These are phyloP conservation scores for Gila robusta DNA, from an alignment of 2,797 vertebrate species.

Conservation along the genomic window DNA sequence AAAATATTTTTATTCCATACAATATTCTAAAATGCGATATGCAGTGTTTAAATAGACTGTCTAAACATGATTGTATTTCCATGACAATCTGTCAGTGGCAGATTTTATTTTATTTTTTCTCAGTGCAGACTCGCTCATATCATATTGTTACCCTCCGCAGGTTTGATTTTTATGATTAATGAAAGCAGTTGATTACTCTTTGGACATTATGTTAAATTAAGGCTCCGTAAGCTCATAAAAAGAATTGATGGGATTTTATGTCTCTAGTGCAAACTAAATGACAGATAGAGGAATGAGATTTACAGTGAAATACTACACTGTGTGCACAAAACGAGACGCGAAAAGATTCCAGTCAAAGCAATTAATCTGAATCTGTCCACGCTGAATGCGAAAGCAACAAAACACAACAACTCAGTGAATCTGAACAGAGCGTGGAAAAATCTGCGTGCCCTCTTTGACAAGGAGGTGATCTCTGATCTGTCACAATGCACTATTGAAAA, in stretches of 20 bases:
- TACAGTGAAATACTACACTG: not conserved
- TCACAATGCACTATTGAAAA: not conserved
- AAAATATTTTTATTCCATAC: not conserved
- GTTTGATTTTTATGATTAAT: slow-evolving; percentile 59
- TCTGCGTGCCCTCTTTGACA: not conserved
- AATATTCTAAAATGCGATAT: not conserved
- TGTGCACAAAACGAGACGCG: not conserved
- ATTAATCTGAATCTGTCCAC: not conserved
- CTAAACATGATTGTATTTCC: not conserved
- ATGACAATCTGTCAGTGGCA: slow-evolving; percentile 8
- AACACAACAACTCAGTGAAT: not conserved
- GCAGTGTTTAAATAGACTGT: not conserved
- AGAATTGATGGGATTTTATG: slow-evolving; percentile 39
- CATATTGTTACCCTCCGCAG: not conserved
- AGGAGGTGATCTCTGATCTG: not conserved
- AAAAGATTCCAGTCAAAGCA: not conserved
- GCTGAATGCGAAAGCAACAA: not conserved
- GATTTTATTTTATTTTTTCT: not conserved
- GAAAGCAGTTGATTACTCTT: slow-evolving; percentile 52
- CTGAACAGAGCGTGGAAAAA: not conserved
- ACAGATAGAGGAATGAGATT: slow-evolving; percentile 1
- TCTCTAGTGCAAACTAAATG: slow-evolving; percentile 27
- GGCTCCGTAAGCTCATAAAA: slow-evolving; percentile 48
- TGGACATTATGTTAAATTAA: slow-evolving; percentile 59
- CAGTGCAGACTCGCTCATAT: not conserved